Conservation (phyloP, 2,797 vertebrate genomes). For the Thaleichthys pacificus region DNA sequence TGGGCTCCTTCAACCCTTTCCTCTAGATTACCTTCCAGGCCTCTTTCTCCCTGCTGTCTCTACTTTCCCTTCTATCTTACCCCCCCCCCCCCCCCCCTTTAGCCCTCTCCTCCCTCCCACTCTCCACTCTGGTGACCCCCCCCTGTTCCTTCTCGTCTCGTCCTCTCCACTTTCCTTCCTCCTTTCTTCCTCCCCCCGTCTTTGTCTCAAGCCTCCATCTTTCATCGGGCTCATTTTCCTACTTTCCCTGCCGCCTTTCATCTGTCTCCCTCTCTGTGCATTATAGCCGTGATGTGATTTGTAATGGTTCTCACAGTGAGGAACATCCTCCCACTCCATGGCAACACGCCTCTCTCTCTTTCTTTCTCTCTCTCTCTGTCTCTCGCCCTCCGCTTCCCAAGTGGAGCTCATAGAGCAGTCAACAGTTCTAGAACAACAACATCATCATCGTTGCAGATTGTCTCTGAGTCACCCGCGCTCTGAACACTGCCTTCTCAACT, state of each 20-base stretch:
- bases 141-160: neutral
- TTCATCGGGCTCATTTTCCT: neutral
- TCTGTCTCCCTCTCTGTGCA: neutral
- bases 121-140: slow-evolving; percentile 1
- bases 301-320: slow-evolving; percentile 54
- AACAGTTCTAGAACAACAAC: no score
- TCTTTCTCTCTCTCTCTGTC: neutral
- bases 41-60: slow-evolving; percentile 57
- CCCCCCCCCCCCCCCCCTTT: slow-evolving; percentile 12
- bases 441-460: no score
- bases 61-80: slow-evolving; percentile 30
- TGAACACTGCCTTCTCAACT: no score
- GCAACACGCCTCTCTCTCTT: slow-evolving; percentile 69
- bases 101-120: slow-evolving; percentile 14
- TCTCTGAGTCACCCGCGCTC: no score
- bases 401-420: no score
- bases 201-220: neutral
- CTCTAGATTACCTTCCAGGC: slow-evolving; percentile 10
- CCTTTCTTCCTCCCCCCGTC: neutral
- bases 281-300: slow-evolving; percentile 45
- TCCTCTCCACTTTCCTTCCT: slow-evolving; percentile 18
- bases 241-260: slow-evolving; percentile 13
- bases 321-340: slow-evolving; percentile 75
- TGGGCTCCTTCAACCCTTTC: slow-evolving; percentile 36
- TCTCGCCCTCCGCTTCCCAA: neutral